Evolutionary conservation across 2,113 vertebrate genomes (phyloP), one percentile per base, ranked within the genome.

Genomic region (Periophthalmus modestus): DNA sequence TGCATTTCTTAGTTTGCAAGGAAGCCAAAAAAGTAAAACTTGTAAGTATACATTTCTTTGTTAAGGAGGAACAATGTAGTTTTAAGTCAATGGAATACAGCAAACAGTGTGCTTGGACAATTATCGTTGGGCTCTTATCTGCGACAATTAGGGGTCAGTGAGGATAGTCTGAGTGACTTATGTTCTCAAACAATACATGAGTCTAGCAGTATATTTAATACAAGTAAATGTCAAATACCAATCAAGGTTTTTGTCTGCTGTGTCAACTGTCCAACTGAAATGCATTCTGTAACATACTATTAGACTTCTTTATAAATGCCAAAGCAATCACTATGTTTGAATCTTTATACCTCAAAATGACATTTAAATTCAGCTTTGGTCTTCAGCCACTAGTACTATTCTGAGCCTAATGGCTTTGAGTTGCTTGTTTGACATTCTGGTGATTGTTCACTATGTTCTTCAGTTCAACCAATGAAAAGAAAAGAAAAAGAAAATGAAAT

Each of bases 391-490:
- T 10, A 43, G 39, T 43, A 43, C 39, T 6, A 55, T n/a, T 55
- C 52, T 55, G 50, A 52, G 18, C 50, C 15, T 52, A 52, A 52
- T 18, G 15, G 47, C 47, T 15, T 16, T 16, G 12, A 48, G 47
- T 48, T 48, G 47, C 4, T 48, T 48, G 14, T 16, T 15, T 52
- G 15, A 52, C 50, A 19, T 52, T 52, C 50, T 18, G 19, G 52
- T 55, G 10, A 82, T 84, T 84, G 75, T 78, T 61, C 59, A 73
- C 11, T 57, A 68, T 82, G 66, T 77, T 28, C 74, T 75, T 80
- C 19, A 55, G n/a, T 21, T 10, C 10, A 7, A 55, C 81, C 57
- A 81, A 85, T 85, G 68, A 78, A 78, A 15, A 72, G 59, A 78
- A 76, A 12, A 72, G 59, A 71, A 65, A 34, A 52, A 28, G 28